phyloP scores from a whole-genome alignment of 1,140 invertebrate genomes.

The Bombus haemorrhoidalis region DNA sequence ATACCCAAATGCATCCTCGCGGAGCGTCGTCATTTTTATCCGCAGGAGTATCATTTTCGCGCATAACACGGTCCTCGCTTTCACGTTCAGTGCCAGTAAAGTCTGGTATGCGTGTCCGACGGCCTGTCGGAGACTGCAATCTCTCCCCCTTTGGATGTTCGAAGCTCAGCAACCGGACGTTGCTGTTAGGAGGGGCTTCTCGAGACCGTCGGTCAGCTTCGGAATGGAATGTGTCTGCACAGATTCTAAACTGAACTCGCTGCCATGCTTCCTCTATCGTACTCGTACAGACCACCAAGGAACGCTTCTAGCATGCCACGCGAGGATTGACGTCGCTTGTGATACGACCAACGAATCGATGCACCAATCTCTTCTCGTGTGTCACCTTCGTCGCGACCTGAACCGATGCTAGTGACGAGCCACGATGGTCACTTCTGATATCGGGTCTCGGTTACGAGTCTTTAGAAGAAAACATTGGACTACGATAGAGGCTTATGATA shows the following conservation, averaged over 20 bases:
- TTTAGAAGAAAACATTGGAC: neutral
- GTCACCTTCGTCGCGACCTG: slow-evolving; percentile 2
- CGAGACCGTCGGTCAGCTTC: slow-evolving; percentile 64
- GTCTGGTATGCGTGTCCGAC: slow-evolving; percentile 75
- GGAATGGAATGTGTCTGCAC: slow-evolving; percentile 80
- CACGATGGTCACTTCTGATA: slow-evolving; percentile 8
- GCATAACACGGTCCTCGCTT: slow-evolving; percentile 56
- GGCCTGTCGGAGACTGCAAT: slow-evolving; percentile 74
- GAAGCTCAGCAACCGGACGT: slow-evolving; percentile 72
- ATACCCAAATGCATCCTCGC: neutral
- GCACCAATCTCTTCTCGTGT: slow-evolving; percentile 3
- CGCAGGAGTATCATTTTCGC: slow-evolving; percentile 9
- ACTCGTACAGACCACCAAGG: slow-evolving; percentile 71
- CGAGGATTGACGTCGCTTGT: slow-evolving; percentile 36
- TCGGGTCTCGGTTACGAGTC: neutral
- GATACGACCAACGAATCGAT: slow-evolving; percentile 32
- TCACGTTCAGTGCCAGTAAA: slow-evolving; percentile 57
- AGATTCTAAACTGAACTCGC: slow-evolving; percentile 75
- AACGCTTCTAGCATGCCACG: slow-evolving; percentile 58
- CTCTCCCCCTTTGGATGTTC: slow-evolving; percentile 75
- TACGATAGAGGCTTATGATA: neutral
- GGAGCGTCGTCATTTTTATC: neutral
- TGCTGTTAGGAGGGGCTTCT: slow-evolving; percentile 68
- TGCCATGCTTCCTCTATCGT: slow-evolving; percentile 64
- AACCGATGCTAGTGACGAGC: neutral